Evolutionary conservation across 2,888 invertebrate genomes (phyloP).

Genomic region (Eristalis tenax): DNA sequence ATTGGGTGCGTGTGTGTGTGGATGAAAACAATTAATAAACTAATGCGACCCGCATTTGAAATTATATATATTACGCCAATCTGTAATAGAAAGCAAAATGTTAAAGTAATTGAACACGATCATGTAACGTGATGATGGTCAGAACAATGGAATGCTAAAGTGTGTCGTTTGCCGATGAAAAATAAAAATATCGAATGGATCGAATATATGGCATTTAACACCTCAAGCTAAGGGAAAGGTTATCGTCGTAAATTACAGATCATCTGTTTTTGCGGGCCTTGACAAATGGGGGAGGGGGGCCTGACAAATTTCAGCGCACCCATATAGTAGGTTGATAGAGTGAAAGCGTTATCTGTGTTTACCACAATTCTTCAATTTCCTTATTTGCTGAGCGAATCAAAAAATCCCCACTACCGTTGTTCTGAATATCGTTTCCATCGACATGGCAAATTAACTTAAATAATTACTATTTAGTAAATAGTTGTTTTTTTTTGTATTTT

Average conservation of each 20-base stretch:
- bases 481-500: conserved; percentile 13
- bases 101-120: conserved; percentile 11
- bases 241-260: neutral
- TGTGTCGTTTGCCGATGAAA: conserved; percentile 36
- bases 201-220: conserved; percentile 12
- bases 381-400: neutral
- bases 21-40: conserved; percentile 30
- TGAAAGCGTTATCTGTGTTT: conserved; percentile 46
- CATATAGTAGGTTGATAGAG: neutral
- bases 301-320: neutral
- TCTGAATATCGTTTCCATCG: neutral
- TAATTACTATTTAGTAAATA: conserved; percentile 14
- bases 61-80: conserved; percentile 42
- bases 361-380: neutral
- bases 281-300: neutral
- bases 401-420: neutral
- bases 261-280: neutral
- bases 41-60: conserved; percentile 60
- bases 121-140: neutral
- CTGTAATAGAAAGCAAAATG: conserved; percentile 50
- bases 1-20: conserved; percentile 3
- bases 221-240: neutral
- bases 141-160: conserved; percentile 50
- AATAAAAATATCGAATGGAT: conserved; percentile 31
- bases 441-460: conserved; percentile 21